Base-by-base conservation (phyloP, 2,113 vertebrate species). In the Chaenogobius annularis region DNA sequence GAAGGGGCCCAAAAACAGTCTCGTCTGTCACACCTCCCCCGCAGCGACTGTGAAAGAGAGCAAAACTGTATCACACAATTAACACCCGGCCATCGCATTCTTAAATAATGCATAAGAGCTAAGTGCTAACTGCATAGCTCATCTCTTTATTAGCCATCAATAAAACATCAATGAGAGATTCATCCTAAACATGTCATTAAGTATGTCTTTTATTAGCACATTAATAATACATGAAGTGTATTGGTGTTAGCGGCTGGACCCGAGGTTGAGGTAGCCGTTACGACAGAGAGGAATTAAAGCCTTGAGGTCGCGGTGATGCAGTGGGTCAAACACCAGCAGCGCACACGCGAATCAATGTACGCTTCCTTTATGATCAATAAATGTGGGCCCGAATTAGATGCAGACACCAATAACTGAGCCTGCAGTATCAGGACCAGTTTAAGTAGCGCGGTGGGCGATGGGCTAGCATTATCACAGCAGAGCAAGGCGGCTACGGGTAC, bases 291-390 rank as follows among this genome's bases (percentile, higher is more conserved):
- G 82, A 84, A 74, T 35, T 47, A 74, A 80, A 68, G 77, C 78
- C 80, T 73, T 43, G 61, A 52, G 82, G 85, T 80, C 69, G 66
- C 75, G 65, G 20, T 46, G 23, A 70, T 73, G 44, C 70, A 37
- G 62, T 73, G 68, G 87, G 82, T 87, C 59, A 58, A 3, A 65
- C 74, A 73, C 58, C 73, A 40, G 77, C 55, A 74, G 72, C 47
- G 47, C 71, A 72, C 59, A 40, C 59, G 74, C 74, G 46, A 81
- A 89, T 90, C 89, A 87, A 90, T 90, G 59, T 63, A 64, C 74
- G 78, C 82, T 89, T 88, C 83, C 83, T 90, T 76, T 69, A 70
- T 74, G 66, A 79, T 89, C 88, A 81, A 85, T 89, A 82, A 69
- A 63, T 10, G 68, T n/a, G 13, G 35, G 79, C 68, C 62, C 63